These are phyloP conservation scores for Paratilapia polleni DNA, from an alignment of 2,113 vertebrate genomes.

Conservation along the genomic window DNA sequence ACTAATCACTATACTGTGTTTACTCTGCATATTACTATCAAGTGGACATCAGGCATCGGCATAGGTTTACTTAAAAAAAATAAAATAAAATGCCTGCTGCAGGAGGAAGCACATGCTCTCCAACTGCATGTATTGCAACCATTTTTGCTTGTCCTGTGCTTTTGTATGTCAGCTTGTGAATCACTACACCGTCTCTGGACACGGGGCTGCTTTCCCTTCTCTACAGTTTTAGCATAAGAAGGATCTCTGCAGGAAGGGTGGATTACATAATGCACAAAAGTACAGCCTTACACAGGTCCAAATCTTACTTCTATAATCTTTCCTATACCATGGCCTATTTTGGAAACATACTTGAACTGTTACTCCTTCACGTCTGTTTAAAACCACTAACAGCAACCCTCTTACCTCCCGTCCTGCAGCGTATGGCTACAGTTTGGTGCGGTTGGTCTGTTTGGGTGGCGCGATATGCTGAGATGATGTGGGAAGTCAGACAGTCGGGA, in stretches of 20 bases:
- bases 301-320: slow-evolving; percentile 23
- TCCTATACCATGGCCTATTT: slow-evolving; percentile 20
- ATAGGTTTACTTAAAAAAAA: no score
- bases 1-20: no score
- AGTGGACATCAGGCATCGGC: no score
- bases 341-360: neutral
- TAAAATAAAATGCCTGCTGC: no score
- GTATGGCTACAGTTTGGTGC: slow-evolving; percentile 9
- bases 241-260: neutral
- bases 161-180: neutral
- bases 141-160: neutral
- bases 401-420: slow-evolving; percentile 14
- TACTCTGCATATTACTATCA: no score
- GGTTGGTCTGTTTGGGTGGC: slow-evolving; percentile 47
- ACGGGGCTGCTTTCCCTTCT: neutral
- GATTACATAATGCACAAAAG: slow-evolving; percentile 18
- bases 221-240: neutral
- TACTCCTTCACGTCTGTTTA: neutral
- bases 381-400: slow-evolving; percentile 53
- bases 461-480: slow-evolving; percentile 17
- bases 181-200: neutral
- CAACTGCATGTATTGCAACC: neutral
- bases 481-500: slow-evolving; percentile 42
- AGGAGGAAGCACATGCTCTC: neutral
- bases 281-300: neutral